phyloP scores from a whole-genome alignment of 2,888 invertebrate species.

The Leptopterna dolabrata region DNA sequence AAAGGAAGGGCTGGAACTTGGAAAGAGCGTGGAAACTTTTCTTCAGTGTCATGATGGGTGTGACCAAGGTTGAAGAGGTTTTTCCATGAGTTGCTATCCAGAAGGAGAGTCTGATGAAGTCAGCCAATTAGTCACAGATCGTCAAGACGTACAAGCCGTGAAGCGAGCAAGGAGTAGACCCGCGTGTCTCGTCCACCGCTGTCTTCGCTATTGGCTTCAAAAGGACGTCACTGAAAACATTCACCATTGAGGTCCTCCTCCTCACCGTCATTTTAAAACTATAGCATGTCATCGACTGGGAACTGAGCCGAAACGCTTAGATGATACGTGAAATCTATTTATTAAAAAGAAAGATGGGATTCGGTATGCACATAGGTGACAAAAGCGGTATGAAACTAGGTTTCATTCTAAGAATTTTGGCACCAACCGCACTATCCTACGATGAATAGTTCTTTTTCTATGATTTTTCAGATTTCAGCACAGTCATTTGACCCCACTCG shows the following conservation, averaged over 20 bases:
- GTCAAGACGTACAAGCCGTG: background rate
- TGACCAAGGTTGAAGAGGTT: conserved; percentile 15
- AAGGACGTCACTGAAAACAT: background rate
- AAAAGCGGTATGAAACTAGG: no score
- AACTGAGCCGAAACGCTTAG: no score
- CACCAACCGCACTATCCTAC: no score
- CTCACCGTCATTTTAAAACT: background rate
- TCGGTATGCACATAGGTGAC: no score
- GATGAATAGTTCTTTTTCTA: no score
- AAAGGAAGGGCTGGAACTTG: background rate
- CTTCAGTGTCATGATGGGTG: conserved; percentile 8
- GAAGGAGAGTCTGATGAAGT: conserved; percentile 9
- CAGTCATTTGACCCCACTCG: no score
- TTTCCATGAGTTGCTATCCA: background rate
- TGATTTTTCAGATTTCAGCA: no score
- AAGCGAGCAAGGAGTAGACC: background rate
- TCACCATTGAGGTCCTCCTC: background rate
- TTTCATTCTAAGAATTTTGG: no score
- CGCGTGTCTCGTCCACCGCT: background rate
- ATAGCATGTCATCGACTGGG: no score
- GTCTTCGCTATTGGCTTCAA: background rate
- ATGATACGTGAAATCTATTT: no score
- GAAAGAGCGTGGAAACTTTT: background rate
- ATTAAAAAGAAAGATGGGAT: no score
- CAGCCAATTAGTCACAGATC: conserved; percentile 15